Evolutionary conservation across 2,797 vertebrate genomes (phyloP), one percentile per base, ranked within the genome.

Genomic region (Schizopygopsis pylzovi): DNA sequence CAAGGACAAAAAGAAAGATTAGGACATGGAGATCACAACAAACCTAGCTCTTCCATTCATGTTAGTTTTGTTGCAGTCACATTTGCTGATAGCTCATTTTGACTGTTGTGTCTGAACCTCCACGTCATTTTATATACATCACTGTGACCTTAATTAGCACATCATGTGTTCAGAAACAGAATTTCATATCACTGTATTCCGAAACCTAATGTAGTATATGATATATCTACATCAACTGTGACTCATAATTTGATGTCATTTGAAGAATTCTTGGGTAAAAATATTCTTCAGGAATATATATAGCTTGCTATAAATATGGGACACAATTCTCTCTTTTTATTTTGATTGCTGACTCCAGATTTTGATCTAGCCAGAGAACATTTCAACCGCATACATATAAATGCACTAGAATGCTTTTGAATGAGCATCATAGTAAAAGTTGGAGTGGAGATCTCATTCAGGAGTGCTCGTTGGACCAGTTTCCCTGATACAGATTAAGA

Each of bases 1-100:
- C 79, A 95, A 93, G 86, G 95, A 97, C 89, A 95, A 95, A 92
- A 99, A 99, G 93, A 93, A 92, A 25, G 96, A 98, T 81, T 99
- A 96, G 93, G 87, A 82, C 86, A 80, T 37, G 80, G 25, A 22
- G 4, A 75, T 59, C 28, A 41, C 39, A 71, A 61, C 71, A 65
- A 54, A 75, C 77, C 18, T 28, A 12, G 16, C n/a, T 71, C 33
- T 28, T 80, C 71, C 39, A 33, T 49, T 49, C 59, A 43, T 63
- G 12, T 47, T 81, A 75, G 79, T 71, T 54, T 76, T 82, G 45
- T 67, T 54, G 59, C 79, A 41, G 83, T 56, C 82, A 33, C 25
- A 61, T 59, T 65, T 12, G 75, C 82, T 83, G 63, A 80, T 86
- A 39, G 77, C 15, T 18, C 28, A 67, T 67, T 67, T 67, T 3